Base-by-base conservation (phyloP, 2,797 vertebrate genomes). In the Catamblyrhynchus diadema region DNA sequence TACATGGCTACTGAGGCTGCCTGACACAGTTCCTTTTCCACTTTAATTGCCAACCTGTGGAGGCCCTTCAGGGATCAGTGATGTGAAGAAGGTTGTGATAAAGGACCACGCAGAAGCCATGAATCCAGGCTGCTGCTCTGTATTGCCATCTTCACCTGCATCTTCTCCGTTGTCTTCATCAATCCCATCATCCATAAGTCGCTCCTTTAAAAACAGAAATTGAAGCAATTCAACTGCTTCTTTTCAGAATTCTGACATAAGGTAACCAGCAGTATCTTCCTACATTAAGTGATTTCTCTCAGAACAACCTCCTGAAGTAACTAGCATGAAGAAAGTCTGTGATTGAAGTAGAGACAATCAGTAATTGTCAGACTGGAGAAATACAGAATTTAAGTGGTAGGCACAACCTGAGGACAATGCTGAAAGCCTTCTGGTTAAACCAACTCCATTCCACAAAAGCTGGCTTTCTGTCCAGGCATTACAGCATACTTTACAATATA, bases 101-200 rank as follows among this genome's bases (percentile, higher is more conserved):
- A 99, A 99, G 13, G 99, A 99, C 99, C 99, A 99, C 4, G 99
- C 99, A 72, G 99, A 99, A 69, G 99, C 98, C 97, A 99, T 97
- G 95, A 99, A 98, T 65, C 99, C 99, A 8, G 98, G 96, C 61
- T 98, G 97, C 6, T 98, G 98, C 41, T 93, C 92, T 8, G 95
- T 96, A 89, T 97, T 98, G 9, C 96, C 97, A 66, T 98, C 99
- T 47, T 98, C 98, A 4, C 90, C 98, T 24, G 96, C 97, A 73
- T 99, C 99, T 96, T 99, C 98, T 48, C 98, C 98, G 0, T 97
- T 98, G 21, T 99, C 99, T 9, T 99, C 99, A 73, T 98, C 98
- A 7, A 99, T 97, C 51, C 98, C 98, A 5, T 99, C 99, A 22
- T 99, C 99, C 98, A 98, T 98, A 35, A 97, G 97, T 35, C 97